These are phyloP conservation scores for Chrysoperla carnea DNA, from an alignment of 1,140 invertebrate genomes.

Conservation along the genomic window DNA sequence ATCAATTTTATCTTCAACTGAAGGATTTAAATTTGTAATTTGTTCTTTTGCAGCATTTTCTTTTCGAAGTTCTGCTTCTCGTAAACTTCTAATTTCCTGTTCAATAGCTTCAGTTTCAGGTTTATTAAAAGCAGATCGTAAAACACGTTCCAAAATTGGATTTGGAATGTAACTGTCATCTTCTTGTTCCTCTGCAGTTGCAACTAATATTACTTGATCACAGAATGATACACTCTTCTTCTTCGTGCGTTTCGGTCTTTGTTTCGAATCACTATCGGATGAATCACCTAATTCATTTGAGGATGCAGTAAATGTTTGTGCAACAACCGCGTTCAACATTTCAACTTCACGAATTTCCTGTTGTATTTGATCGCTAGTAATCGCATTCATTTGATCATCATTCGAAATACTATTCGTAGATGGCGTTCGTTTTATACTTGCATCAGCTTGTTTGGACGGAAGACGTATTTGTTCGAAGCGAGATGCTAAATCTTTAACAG, in stretches of 20 bases:
- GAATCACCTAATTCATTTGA: slow-evolving; percentile 2
- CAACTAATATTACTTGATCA: slow-evolving; percentile 80
- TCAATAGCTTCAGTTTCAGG: slow-evolving; percentile 36
- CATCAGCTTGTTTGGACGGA: slow-evolving; percentile 8
- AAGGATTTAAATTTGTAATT: too few relatives aligned
- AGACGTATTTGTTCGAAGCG: slow-evolving; percentile 54
- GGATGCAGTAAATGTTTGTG: slow-evolving; percentile 21
- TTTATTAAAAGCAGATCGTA: slow-evolving; percentile 63
- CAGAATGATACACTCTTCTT: slow-evolving; percentile 91
- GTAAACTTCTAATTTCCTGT: slow-evolving; percentile 27
- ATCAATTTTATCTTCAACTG: too few relatives aligned
- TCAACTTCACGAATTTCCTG: slow-evolving; percentile 33
- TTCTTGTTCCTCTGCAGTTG: slow-evolving; percentile 79
- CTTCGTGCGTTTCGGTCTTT: slow-evolving; percentile 39
- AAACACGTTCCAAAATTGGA: slow-evolving; percentile 71
- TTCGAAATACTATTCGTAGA: slow-evolving; percentile 25
- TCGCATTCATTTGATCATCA: slow-evolving; percentile 15
- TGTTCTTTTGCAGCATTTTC: slow-evolving; percentile 17
- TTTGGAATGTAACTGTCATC: slow-evolving; percentile 81
- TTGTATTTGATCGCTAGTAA: slow-evolving; percentile 23
- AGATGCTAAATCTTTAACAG: slow-evolving; percentile 62
- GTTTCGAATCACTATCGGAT: slow-evolving; percentile 10
- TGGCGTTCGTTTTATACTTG: slow-evolving; percentile 11
- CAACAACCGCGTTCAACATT: slow-evolving; percentile 28
- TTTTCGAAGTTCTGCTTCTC: slow-evolving; percentile 25